Base-by-base conservation (phyloP, 2,888 invertebrate genomes). In the Cactoblastis cactorum region DNA sequence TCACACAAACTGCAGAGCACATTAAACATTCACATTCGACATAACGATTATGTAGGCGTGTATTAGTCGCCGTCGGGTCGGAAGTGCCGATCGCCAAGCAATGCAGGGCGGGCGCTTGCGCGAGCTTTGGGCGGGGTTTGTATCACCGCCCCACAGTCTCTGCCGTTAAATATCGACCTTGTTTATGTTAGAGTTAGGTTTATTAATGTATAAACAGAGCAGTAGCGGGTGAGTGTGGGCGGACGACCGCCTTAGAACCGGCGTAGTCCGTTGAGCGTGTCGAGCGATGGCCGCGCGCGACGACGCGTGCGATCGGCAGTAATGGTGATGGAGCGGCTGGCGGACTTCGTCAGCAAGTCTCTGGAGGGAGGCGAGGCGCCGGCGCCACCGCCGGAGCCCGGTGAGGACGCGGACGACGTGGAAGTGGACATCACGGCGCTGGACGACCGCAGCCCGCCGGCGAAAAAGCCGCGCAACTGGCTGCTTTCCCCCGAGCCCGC, bases 311-410 rank as follows among this genome's bases (percentile, higher is more conserved):
- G 63, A 66, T 72, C 77, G 77, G 76, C 86, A 87, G 86, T 88
- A 80, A 88, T 89, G 89, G 84, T 88, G 83, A 96, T 96, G 96
- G 96, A 96, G 91, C 95, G 96, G 91, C 92, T 96, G 83, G 95
- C 96, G 74, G 95, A 96, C 91, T 96, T 96, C 91, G 96, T 96
- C 76, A 95, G 95, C 71, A 96, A 96, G 88, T 95, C 96, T 56
- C 94, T 96, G 83, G 94, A 94, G 76, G 92, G 92, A 62, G 75
- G 91, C 80, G 87, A 86, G 64, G 81, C 82, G 52, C 88, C 88
- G 49, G 83, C 85, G 65, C 83, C 88, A 53, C 87, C 86, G 57
- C 83, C 86, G 47, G 87, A 74, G 83, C 91, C 87, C 53, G 76
- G 66, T 4, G 84, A 82, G 43, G 83, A 81, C 51, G 67, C 74